These are phyloP conservation scores for Apogon hyalosoma DNA, from an alignment of 2,797 vertebrate species.

Conservation along the genomic window DNA sequence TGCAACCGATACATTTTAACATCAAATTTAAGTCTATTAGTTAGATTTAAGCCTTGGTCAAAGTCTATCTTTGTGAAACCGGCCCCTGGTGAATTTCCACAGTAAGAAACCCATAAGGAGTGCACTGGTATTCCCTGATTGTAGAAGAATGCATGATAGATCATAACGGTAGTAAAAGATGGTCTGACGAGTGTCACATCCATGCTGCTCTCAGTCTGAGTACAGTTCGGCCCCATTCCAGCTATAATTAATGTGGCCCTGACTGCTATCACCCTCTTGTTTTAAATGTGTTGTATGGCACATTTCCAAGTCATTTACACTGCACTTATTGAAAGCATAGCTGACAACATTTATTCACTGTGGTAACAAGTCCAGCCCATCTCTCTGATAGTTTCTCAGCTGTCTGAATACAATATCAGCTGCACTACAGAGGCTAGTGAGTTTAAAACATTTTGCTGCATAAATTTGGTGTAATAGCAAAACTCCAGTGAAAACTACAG, in stretches of 20 bases:
- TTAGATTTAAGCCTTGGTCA: too few species aligned
- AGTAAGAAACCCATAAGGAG: conserved; percentile 31
- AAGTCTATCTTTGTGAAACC: too few species aligned
- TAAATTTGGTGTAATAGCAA: conserved; percentile 57
- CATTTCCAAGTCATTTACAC: conserved; percentile 59
- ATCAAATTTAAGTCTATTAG: too few species aligned
- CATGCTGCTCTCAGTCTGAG: conserved; percentile 25
- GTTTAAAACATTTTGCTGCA: conserved; percentile 46
- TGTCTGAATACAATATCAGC: conserved; percentile 50
- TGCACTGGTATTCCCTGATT: conserved; percentile 53
- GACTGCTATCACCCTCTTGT: conserved; percentile 31
- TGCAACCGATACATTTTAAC: too few species aligned
- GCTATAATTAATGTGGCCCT: conserved; percentile 15
- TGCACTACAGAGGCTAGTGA: conserved; percentile 34
- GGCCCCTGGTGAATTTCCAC: conserved; percentile 33
- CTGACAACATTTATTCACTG: conserved; percentile 59
- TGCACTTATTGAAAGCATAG: conserved; percentile 52
- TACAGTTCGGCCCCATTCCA: conserved; percentile 42
- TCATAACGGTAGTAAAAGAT: conserved; percentile 12
- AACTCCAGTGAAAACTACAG: conserved; percentile 65
- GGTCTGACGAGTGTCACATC: conserved; percentile 44
- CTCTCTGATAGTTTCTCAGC: conserved; percentile 34
- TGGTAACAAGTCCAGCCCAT: conserved; percentile 44
- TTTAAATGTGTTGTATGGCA: conserved; percentile 58
- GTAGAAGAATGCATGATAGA: conserved; percentile 33